Evolutionary conservation across 2,888 invertebrate genomes (phyloP).

Genomic region (Neuroscelio doddi): DNA sequence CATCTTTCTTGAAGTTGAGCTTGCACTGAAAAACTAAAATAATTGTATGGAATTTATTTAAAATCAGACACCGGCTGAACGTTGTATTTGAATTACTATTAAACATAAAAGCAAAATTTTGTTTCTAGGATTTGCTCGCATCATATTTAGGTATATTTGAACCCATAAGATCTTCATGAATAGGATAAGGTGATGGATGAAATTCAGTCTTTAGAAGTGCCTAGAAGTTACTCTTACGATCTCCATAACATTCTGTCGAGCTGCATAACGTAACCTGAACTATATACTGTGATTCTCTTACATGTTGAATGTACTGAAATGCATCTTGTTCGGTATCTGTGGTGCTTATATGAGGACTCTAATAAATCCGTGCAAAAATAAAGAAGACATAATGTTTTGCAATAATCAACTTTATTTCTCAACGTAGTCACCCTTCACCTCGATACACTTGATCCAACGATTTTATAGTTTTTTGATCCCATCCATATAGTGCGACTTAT

Average conservation of each 20-base stretch:
- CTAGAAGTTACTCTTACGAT: conserved; percentile 24
- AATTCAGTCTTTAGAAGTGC: conserved; percentile 14
- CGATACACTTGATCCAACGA: no score
- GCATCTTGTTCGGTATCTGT: conserved; percentile 19
- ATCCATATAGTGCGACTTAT: no score
- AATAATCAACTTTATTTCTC: no score
- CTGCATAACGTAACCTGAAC: conserved; percentile 32
- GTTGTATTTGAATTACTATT: neutral
- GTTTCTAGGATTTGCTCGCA: neutral
- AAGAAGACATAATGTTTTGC: no score
- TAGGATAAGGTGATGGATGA: conserved; percentile 19
- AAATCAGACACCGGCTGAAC: neutral
- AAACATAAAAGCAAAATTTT: neutral
- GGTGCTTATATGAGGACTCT: neutral
- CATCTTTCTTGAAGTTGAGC: neutral
- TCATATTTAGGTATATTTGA: neutral
- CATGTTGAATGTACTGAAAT: conserved; percentile 48
- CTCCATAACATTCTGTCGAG: conserved; percentile 35
- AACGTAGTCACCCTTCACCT: no score
- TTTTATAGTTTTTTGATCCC: no score
- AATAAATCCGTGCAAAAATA: conserved; percentile 27
- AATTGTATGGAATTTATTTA: neutral
- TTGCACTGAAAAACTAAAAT: neutral
- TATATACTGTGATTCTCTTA: conserved; percentile 51
- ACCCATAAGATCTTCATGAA: neutral